These are phyloP conservation scores for Martes martes DNA, from an alignment of 2,113 vertebrate genomes.

Conservation along the genomic window DNA sequence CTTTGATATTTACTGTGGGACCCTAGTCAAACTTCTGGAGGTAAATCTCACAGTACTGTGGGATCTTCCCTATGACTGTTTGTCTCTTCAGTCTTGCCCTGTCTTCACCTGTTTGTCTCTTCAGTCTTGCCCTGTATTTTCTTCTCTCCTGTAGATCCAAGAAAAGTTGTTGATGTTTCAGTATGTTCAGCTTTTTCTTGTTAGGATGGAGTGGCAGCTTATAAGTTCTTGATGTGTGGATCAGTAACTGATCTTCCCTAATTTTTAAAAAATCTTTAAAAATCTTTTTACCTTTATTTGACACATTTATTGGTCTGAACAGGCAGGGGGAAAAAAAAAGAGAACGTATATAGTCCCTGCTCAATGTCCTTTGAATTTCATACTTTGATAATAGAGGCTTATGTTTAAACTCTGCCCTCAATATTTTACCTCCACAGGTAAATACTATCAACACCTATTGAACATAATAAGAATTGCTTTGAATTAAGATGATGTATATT, in stretches of 20 bases:
- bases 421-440: slow-evolving; percentile 33
- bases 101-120: neutral
- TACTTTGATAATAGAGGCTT: neutral
- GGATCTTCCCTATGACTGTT: neutral
- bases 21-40: neutral
- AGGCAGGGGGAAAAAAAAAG: neutral
- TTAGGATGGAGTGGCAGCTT: neutral
- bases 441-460: neutral
- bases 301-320: neutral
- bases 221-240: neutral
- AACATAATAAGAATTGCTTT: slow-evolving; percentile 28
- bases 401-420: neutral
- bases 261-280: neutral
- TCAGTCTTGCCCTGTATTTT: neutral
- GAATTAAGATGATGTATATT: slow-evolving; percentile 36
- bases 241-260: neutral
- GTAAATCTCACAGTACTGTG: neutral
- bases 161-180: neutral
- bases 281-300: neutral
- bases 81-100: no score
- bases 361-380: neutral
- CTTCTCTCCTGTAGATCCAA: neutral
- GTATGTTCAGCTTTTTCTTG: neutral
- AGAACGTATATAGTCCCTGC: neutral
- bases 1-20: neutral